Evolutionary conservation across 2,888 invertebrate genomes (phyloP).

Genomic region (Caenorhabditis doughertyi): DNA sequence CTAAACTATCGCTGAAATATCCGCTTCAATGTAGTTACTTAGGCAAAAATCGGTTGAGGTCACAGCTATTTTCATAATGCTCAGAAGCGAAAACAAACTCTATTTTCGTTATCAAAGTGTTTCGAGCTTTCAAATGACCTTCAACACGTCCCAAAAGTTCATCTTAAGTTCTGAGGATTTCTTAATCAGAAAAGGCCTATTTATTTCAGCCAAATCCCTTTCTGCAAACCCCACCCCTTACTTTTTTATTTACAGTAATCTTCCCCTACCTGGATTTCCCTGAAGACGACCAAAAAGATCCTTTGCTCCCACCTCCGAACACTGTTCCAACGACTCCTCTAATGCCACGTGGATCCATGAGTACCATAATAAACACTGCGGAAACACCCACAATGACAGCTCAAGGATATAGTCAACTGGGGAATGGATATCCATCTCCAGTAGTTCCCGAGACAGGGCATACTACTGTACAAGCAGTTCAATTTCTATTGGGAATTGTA

Average conservation of each 20-base stretch:
- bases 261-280: constrained; percentile 68
- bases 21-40: too few species aligned
- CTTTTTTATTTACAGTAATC: constrained; percentile 46
- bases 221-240: too few species aligned
- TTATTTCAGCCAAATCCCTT: too few species aligned
- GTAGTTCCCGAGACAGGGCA: background rate
- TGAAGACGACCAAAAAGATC: background rate
- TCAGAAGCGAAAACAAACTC: too few species aligned
- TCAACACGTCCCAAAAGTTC: too few species aligned
- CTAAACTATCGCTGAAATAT: too few species aligned
- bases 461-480: constrained; percentile 4
- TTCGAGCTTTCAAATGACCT: too few species aligned
- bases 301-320: background rate
- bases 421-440: constrained; percentile 35
- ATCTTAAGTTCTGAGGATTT: too few species aligned
- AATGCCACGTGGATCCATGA: constrained; percentile 21
- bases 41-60: too few species aligned
- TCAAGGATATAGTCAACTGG: constrained; percentile 32
- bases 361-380: constrained; percentile 9
- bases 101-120: background rate
- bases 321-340: constrained; percentile 17
- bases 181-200: too few species aligned
- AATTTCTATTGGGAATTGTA: background rate
- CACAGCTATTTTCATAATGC: too few species aligned
- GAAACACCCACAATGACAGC: constrained; percentile 44